Percentiles rank a stretch among this genome's conserved stretches.
phyloP scores from a whole-genome alignment of 2,113 vertebrate genomes.

The Donacobius atricapilla region DNA sequence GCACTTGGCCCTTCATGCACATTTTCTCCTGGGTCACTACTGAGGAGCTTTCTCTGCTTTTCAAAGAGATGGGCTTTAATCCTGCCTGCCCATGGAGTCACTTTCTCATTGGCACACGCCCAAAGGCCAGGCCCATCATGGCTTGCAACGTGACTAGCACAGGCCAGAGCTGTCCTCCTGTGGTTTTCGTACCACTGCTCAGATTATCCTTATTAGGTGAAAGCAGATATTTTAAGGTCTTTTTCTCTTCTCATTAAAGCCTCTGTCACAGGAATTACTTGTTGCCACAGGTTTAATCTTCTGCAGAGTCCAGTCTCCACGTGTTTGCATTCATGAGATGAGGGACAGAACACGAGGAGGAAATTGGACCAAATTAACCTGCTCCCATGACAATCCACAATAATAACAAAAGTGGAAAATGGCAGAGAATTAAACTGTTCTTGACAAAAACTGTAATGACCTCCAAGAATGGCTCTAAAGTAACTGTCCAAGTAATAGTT shows the following conservation, averaged over 20 bases:
- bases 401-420: conserved; percentile 53
- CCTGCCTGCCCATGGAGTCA: background rate
- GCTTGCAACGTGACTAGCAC: background rate
- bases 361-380: conserved; percentile 63
- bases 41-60: background rate
- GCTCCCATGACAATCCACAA: conserved; percentile 46
- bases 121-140: background rate
- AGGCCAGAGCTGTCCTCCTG: background rate
- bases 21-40: background rate
- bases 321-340: conserved; percentile 33
- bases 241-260: conserved; percentile 44
- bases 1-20: fast-evolving
- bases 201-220: background rate
- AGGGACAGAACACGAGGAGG: background rate
- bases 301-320: background rate
- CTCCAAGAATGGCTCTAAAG: conserved; percentile 30
- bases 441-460: conserved; percentile 64
- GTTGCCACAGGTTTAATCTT: conserved; percentile 51
- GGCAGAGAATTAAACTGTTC: conserved; percentile 64
- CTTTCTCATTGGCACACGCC: fast-evolving
- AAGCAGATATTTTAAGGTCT: conserved; percentile 17
- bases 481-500: conserved; percentile 37
- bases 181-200: background rate
- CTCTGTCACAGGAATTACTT: conserved; percentile 39
- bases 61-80: background rate